Percentiles rank a stretch among this genome's conserved stretches.
Conservation (phyloP, 1,140 invertebrate genomes). For the Cotesia glomerata region DNA sequence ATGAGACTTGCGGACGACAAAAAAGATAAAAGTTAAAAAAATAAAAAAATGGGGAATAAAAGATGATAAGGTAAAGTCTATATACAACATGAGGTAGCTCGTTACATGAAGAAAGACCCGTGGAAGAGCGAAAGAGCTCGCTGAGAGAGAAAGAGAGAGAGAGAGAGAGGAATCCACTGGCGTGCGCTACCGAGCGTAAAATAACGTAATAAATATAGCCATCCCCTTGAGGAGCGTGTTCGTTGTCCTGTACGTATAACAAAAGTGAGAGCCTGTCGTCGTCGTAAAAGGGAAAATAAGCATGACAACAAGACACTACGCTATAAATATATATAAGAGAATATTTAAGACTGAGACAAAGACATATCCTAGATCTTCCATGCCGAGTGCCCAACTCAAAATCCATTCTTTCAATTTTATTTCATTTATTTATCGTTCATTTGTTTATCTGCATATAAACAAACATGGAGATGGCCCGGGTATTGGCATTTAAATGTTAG, state of each 20-base stretch:
- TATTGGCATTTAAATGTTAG: slow-evolving; percentile 32
- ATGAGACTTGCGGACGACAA: no score
- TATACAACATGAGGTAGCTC: slow-evolving; percentile 5
- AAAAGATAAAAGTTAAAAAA: no score
- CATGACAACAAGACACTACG: neutral
- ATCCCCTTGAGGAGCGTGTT: slow-evolving; percentile 11
- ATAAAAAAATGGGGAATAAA: neutral
- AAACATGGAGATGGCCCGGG: neutral
- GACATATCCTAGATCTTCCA: neutral
- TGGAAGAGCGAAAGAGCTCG: neutral
- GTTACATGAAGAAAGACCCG: slow-evolving; percentile 5
- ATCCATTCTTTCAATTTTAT: no score
- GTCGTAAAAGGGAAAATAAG: neutral
- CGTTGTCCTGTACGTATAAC: slow-evolving; percentile 2
- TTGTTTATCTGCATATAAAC: neutral
- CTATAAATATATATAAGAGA: neutral
- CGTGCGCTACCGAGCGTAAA: slow-evolving; percentile 23
- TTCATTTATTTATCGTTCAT: neutral
- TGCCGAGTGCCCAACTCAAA: no score
- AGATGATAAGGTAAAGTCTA: neutral
- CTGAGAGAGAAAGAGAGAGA: neutral
- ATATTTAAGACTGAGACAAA: neutral
- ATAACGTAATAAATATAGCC: slow-evolving; percentile 25
- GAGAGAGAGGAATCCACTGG: neutral
- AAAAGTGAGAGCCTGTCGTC: slow-evolving; percentile 11